These are phyloP conservation scores for Xestia sexstrigata DNA, from an alignment of 2,888 invertebrate genomes.

Conservation along the genomic window DNA sequence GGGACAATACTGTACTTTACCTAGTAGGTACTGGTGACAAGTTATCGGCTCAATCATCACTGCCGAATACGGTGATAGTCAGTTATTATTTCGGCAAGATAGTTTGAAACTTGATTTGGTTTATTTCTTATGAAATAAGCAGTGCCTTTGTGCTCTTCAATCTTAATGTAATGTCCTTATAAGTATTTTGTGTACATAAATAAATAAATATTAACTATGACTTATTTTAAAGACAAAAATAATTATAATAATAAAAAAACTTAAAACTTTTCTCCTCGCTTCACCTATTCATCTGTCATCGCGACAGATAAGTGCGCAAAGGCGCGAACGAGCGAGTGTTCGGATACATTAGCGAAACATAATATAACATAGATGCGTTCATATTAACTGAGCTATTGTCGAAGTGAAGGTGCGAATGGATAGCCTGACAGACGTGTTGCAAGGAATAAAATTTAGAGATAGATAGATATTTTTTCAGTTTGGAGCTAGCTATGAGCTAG, in stretches of 20 bases:
- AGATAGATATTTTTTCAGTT: neutral
- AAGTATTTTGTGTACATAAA: too few species aligned
- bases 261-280: slow-evolving; percentile 68
- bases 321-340: slow-evolving; percentile 66
- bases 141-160: too few species aligned
- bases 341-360: slow-evolving; percentile 76
- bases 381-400: slow-evolving; percentile 64
- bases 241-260: neutral
- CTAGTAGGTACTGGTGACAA: neutral
- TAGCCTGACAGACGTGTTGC: slow-evolving; percentile 51
- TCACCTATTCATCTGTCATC: slow-evolving; percentile 80
- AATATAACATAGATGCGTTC: slow-evolving; percentile 67
- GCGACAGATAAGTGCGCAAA: slow-evolving; percentile 78
- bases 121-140: neutral
- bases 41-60: neutral
- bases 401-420: slow-evolving; percentile 62
- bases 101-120: neutral
- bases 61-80: neutral
- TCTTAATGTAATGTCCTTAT: too few species aligned
- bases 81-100: too few species aligned
- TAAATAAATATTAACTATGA: neutral
- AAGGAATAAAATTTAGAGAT: slow-evolving; percentile 20
- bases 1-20: neutral
- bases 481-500: neutral
- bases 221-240: neutral